phyloP scores from a whole-genome alignment of 1,140 invertebrate genomes.

The Tetragnatha versicolor region DNA sequence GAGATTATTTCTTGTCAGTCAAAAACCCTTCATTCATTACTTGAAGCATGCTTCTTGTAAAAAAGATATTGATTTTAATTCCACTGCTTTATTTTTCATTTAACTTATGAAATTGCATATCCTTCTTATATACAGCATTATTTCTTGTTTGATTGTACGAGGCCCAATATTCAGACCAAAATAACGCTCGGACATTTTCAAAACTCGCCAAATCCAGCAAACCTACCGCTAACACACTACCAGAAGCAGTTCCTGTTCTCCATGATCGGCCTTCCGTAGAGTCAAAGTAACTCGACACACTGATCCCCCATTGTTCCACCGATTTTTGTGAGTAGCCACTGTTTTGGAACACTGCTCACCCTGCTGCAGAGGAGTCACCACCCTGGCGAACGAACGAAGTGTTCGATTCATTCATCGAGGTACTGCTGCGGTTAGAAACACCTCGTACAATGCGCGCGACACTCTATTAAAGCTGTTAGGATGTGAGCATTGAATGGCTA shows the following conservation, averaged over 20 bases:
- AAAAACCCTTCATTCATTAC: too few relatives aligned
- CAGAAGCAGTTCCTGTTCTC: conserved; percentile 32
- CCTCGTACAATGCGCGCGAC: conserved; percentile 1
- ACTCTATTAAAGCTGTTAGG: conserved; percentile 37
- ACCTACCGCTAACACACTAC: conserved; percentile 13
- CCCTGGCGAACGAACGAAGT: conserved; percentile 16
- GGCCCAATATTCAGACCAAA: too few relatives aligned
- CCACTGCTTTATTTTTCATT: too few relatives aligned
- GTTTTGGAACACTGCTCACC: conserved; percentile 33
- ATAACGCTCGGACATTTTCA: too few relatives aligned
- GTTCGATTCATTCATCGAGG: conserved; percentile 4
- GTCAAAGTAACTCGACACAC: conserved; percentile 25
- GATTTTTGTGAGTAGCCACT: not conserved
- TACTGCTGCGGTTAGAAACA: conserved; percentile 21
- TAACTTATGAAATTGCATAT: too few relatives aligned
- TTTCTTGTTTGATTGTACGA: too few relatives aligned
- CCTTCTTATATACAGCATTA: too few relatives aligned
- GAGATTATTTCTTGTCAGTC: too few relatives aligned
- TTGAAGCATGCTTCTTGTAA: too few relatives aligned
- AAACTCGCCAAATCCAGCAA: conserved; percentile 1
- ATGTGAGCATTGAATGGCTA: not conserved
- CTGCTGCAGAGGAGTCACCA: not conserved
- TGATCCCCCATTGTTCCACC: conserved; percentile 42
- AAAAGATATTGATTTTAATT: too few relatives aligned
- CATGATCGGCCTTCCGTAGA: conserved; percentile 23